These are phyloP conservation scores for Zaprionus kolodkinae DNA, from an alignment of 1,140 invertebrate genomes.

Conservation along the genomic window DNA sequence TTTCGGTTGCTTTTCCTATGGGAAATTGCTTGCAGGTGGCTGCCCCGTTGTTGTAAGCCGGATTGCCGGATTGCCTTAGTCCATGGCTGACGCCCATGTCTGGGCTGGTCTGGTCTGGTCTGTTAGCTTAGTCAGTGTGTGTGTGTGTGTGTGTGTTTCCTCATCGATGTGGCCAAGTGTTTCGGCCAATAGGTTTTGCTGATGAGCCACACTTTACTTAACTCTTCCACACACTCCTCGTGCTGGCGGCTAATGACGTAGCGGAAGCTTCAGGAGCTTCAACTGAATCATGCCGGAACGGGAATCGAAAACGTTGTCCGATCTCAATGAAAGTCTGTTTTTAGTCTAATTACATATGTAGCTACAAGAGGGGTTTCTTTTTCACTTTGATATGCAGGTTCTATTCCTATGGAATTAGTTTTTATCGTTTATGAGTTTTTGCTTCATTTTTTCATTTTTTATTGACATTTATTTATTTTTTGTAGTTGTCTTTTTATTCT, in stretches of 20 bases:
- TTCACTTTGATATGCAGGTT: too few relatives aligned
- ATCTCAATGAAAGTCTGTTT: background rate
- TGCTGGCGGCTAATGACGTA: background rate
- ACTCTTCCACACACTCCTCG: background rate
- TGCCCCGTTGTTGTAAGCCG: conserved; percentile 43
- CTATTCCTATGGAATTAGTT: too few relatives aligned
- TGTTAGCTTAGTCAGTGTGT: conserved; percentile 5
- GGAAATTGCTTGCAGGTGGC: conserved; percentile 77
- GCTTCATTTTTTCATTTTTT: too few relatives aligned
- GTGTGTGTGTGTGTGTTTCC: conserved; percentile 29
- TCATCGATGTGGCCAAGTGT: conserved; percentile 42
- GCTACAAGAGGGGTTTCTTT: too few relatives aligned
- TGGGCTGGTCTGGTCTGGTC: conserved; percentile 19
- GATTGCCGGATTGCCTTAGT: conserved; percentile 34
- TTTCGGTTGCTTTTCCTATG: conserved; percentile 39
- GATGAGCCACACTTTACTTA: conserved; percentile 27
- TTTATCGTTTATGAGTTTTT: too few relatives aligned
- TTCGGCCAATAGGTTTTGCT: conserved; percentile 35
- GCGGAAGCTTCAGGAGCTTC: conserved; percentile 6
- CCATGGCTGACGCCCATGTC: conserved; percentile 47
- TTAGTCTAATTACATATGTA: background rate
- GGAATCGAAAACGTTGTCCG: background rate
- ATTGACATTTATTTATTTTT: too few relatives aligned
- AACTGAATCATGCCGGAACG: background rate
- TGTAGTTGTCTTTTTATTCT: too few relatives aligned